phyloP scores from a whole-genome alignment of 2,888 invertebrate genomes.

The Dicranocentrus wangi region DNA sequence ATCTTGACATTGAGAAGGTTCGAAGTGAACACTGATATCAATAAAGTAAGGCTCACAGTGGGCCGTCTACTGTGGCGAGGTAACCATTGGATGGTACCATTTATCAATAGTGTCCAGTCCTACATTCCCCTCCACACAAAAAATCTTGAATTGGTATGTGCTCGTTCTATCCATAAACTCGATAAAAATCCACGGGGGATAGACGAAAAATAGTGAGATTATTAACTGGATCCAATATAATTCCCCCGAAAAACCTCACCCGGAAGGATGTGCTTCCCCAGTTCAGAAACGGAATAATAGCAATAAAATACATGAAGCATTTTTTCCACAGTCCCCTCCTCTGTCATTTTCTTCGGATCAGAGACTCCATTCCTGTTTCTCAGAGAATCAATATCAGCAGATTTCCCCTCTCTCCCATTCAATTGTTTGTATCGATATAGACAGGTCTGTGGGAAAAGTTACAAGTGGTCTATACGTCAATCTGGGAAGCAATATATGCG shows the following conservation, averaged over 20 bases:
- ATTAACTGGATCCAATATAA: slow-evolving; percentile 2
- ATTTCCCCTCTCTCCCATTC: not conserved
- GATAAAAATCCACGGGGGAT: slow-evolving; percentile 21
- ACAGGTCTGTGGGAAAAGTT: slow-evolving; percentile 14
- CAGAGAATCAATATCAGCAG: slow-evolving; percentile 8
- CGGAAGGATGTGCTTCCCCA: too few relatives aligned
- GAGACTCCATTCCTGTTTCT: not conserved
- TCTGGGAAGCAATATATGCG: not conserved
- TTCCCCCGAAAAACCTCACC: not conserved
- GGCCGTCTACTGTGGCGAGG: not conserved
- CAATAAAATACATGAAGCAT: too few relatives aligned
- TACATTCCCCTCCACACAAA: not conserved
- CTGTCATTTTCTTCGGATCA: too few relatives aligned
- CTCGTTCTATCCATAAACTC: too few relatives aligned
- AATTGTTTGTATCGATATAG: not conserved
- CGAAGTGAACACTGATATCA: slow-evolving; percentile 9
- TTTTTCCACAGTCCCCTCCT: too few relatives aligned
- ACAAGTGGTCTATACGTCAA: slow-evolving; percentile 29
- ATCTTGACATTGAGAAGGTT: slow-evolving; percentile 47
- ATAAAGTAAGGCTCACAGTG: slow-evolving; percentile 16
- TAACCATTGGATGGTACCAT: slow-evolving; percentile 51
- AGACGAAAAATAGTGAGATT: slow-evolving; percentile 1
- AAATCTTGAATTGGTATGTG: slow-evolving; percentile 20
- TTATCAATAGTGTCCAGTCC: slow-evolving; percentile 32
- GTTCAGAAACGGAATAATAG: too few relatives aligned